Base-by-base conservation (phyloP, 2,888 invertebrate genomes). In the Suillia variegata region DNA sequence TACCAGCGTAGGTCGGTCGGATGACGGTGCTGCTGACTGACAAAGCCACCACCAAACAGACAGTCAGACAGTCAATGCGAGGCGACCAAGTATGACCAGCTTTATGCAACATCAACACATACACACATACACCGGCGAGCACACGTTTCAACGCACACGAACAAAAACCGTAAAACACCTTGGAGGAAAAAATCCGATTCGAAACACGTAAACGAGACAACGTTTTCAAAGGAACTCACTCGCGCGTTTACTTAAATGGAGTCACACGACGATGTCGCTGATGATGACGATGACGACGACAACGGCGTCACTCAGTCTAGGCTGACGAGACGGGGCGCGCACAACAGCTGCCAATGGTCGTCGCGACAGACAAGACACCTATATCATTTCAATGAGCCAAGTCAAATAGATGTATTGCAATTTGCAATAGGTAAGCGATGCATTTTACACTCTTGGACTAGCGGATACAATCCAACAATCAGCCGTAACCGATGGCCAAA, bases 261-360 rank as follows among this genome's bases (percentile, higher is more conserved):
- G 10, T 26, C 26, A 38, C 38, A 4, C 38, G 38, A n/a, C 38
- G 38, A 8, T 8, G 6, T 38, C 6, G n/a, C 38, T 13, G 4
- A 38, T n/a, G 18, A 45, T 17, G 18, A 45, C 45, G 4, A n/a
- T 20, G 45, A 38, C 38, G 38, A 3, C 18, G 26, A n/a, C n/a
- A n/a, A 24, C 42, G 61, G 61, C 61, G 61, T 61, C 61, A 61
- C 56, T 26, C 50, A 38, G 61, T 61, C 61, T 61, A 31, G 33
- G 22, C 49, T n/a, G 20, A n/a, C 26, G 21, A 58, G 18, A 21
- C 24, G 15, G 21, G n/a, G n/a, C 17, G 18, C 45, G 45, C 3
- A 20, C 21, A 24, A 22, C 42, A 49, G 38, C 45, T 45, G 45
- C 45, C 4, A 45, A 12, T 20, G 18, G 13, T 4, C 12, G 12